These are phyloP conservation scores for Bos javanicus DNA, from an alignment of 2,113 vertebrate species.

Conservation along the genomic window DNA sequence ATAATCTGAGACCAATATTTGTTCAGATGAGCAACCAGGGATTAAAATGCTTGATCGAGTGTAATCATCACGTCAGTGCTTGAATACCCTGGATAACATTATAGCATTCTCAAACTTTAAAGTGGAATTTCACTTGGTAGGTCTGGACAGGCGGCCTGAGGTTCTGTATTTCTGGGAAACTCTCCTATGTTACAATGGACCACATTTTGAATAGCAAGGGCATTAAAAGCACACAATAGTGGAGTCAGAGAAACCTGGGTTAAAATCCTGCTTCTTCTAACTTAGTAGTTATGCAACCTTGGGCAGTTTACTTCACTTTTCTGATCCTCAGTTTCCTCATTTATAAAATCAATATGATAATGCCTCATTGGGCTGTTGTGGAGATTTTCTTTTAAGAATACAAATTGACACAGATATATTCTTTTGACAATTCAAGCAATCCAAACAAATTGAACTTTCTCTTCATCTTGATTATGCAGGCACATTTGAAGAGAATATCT, in stretches of 20 bases:
- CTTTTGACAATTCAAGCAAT: conserved; percentile 7
- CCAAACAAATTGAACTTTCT: background rate
- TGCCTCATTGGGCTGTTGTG: background rate
- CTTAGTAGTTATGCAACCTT: background rate
- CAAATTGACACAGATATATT: background rate
- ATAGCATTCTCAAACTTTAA: background rate
- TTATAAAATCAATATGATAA: background rate
- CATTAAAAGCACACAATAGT: background rate
- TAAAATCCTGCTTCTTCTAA: background rate
- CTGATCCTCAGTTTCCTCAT: background rate
- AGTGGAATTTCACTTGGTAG: background rate
- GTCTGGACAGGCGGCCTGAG: background rate
- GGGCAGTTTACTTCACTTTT: background rate
- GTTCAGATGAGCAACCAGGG: background rate
- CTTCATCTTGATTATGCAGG: conserved; percentile 20
- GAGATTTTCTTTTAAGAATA: background rate
- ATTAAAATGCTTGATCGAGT: background rate
- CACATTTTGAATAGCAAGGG: background rate
- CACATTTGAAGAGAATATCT: background rate
- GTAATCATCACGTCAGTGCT: background rate
- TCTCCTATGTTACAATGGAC: background rate
- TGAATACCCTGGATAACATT: background rate
- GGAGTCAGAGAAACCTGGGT: background rate
- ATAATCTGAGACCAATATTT: background rate
- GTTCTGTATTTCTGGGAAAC: background rate